Evolutionary conservation across 2,113 vertebrate species (phyloP).

Genomic region (Gambusia holbrooki): DNA sequence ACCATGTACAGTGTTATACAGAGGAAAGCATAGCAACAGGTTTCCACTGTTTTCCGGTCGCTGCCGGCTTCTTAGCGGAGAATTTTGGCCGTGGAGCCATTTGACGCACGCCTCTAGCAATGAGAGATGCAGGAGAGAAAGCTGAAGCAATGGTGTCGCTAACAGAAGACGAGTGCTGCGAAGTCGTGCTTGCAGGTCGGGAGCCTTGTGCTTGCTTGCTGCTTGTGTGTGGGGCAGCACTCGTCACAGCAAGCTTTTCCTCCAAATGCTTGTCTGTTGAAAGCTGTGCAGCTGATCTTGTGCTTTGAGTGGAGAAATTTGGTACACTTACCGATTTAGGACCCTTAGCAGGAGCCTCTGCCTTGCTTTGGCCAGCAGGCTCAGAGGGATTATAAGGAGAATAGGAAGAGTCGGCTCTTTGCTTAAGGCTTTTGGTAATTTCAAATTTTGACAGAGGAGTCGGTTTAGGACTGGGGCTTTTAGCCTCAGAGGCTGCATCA

Average conservation of each 20-base stretch:
- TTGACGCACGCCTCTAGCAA: slow-evolving; percentile 82
- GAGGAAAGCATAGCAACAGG: slow-evolving; percentile 85
- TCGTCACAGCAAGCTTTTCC: slow-evolving; percentile 65
- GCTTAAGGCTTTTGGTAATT: slow-evolving; percentile 49
- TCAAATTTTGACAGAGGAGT: slow-evolving; percentile 65
- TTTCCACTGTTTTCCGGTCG: slow-evolving; percentile 90
- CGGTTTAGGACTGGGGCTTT: slow-evolving; percentile 72
- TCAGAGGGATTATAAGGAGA: slow-evolving; percentile 52
- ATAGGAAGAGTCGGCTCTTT: slow-evolving; percentile 43
- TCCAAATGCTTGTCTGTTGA: slow-evolving; percentile 66
- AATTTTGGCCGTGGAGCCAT: slow-evolving; percentile 93
- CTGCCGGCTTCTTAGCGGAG: slow-evolving; percentile 91
- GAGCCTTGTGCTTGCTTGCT: slow-evolving; percentile 65
- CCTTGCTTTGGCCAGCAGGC: slow-evolving; percentile 60
- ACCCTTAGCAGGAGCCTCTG: slow-evolving; percentile 74
- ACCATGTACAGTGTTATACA: slow-evolving; percentile 37
- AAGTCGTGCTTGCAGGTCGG: slow-evolving; percentile 43
- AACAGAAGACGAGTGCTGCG: slow-evolving; percentile 41
- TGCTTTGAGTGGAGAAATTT: slow-evolving; percentile 57
- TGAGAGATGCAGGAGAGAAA: slow-evolving; percentile 81
- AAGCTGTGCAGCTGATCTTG: slow-evolving; percentile 59
- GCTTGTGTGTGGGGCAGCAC: slow-evolving; percentile 56
- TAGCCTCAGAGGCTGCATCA: slow-evolving; percentile 80
- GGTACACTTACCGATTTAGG: slow-evolving; percentile 76
- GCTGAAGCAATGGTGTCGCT: slow-evolving; percentile 63